A percentile compares a stretch with the other conserved stretches of the same genome.
Evolutionary conservation across 1,140 invertebrate species (phyloP).

Genomic region (Drosophila insularis): DNA sequence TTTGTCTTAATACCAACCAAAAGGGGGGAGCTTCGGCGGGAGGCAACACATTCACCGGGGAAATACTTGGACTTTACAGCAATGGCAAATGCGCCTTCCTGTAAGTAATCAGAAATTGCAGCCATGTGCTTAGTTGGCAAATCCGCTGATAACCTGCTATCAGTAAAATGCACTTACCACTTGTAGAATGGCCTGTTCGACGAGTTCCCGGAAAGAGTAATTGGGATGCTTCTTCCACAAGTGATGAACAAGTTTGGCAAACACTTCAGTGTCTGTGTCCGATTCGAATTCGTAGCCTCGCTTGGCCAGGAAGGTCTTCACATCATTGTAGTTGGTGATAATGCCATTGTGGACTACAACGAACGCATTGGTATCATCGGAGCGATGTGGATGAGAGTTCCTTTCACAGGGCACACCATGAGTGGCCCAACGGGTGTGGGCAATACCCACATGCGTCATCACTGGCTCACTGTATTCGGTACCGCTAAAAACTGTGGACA

Average conservation of each 20-base stretch:
- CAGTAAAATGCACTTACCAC: constrained; percentile 82
- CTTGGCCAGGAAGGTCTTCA: constrained; percentile 95
- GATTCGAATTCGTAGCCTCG: constrained; percentile 97
- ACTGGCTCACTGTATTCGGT: constrained; percentile 67
- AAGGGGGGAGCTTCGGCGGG: constrained; percentile 96
- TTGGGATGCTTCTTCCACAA: constrained; percentile 95
- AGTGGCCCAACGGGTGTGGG: constrained; percentile 99
- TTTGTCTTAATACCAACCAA: constrained; percentile 99
- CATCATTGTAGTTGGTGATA: constrained; percentile 99
- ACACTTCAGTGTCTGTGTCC: constrained; percentile 99
- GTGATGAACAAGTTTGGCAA: constrained; percentile 98
- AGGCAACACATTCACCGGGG: constrained; percentile 98
- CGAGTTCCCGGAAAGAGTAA: constrained; percentile 96
- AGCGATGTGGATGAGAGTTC: constrained; percentile 99
- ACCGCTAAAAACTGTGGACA: constrained; percentile 62
- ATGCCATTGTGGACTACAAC: constrained; percentile 99
- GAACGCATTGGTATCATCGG: constrained; percentile 93
- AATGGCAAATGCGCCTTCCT: constrained; percentile 99
- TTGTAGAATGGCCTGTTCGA: constrained; percentile 98
- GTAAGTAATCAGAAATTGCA: background rate
- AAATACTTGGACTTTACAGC: constrained; percentile 98
- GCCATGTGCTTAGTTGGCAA: background rate
- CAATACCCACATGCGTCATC: constrained; percentile 95
- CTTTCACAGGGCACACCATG: constrained; percentile 96
- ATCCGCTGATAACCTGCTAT: background rate